A percentile compares a stretch with the other conserved stretches of the same genome.
These are phyloP conservation scores for Pristionchus entomophagus DNA, from an alignment of 2,888 invertebrate species.

Conservation along the genomic window DNA sequence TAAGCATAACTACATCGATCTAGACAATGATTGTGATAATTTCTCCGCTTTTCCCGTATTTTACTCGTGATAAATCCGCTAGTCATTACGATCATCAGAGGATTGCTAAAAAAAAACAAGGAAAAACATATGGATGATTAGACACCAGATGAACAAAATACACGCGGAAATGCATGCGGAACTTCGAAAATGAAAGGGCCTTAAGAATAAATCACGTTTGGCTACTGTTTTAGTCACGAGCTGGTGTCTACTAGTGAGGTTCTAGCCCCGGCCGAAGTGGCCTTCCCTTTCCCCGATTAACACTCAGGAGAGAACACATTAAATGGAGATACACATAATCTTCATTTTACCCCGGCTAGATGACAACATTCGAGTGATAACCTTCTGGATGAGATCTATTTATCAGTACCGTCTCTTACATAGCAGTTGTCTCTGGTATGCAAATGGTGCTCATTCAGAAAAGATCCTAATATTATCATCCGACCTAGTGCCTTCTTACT, in stretches of 20 bases:
- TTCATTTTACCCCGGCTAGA: no score
- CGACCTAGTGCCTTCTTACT: neutral
- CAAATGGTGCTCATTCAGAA: no score
- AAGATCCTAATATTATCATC: neutral
- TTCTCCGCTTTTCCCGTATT: neutral
- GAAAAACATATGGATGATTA: neutral
- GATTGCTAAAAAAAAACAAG: neutral
- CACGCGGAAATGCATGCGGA: neutral
- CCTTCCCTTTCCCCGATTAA: neutral
- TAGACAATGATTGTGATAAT: neutral
- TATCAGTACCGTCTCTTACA: no score
- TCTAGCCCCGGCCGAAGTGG: no score
- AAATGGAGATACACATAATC: no score
- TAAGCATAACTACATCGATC: neutral
- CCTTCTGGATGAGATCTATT: no score
- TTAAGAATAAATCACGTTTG: no score
- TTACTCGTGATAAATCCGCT: neutral
- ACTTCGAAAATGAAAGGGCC: neutral
- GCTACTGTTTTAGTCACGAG: no score
- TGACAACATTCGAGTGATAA: no score
- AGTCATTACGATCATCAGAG: neutral
- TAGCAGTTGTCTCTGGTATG: no score
- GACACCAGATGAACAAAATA: neutral
- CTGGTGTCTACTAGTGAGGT: no score
- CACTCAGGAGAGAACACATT: neutral